Evolutionary conservation across 2,888 invertebrate genomes (phyloP).

Genomic region (Oasisia sp.): DNA sequence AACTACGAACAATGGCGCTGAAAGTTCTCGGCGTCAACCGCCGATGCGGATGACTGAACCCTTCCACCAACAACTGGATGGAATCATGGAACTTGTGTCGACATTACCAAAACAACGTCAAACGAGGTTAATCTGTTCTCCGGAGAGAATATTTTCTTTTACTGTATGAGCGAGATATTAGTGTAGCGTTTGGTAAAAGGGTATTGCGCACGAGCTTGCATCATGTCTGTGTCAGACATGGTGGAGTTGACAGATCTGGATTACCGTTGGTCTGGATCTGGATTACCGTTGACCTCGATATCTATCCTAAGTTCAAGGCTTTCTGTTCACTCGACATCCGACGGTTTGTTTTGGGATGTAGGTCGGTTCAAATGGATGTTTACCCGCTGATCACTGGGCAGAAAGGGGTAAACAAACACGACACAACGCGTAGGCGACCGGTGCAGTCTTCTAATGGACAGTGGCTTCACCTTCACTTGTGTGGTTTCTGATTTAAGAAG

Average conservation of each 20-base stretch:
- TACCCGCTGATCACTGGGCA: not conserved
- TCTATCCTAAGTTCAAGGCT: no score
- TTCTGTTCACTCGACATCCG: no score
- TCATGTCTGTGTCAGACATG: no score
- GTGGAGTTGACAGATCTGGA: no score
- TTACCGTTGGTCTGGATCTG: no score
- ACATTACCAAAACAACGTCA: not conserved
- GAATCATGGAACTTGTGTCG: not conserved
- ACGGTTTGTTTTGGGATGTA: no score
- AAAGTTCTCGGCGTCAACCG: not conserved
- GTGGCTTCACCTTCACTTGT: not conserved
- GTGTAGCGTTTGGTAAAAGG: no score
- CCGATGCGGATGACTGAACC: not conserved
- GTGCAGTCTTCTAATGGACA: not conserved
- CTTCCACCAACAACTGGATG: not conserved
- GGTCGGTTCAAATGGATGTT: not conserved
- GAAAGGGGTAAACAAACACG: not conserved
- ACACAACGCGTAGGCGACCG: not conserved
- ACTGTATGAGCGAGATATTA: not conserved
- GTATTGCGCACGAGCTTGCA: no score
- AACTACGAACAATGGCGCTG: not conserved
- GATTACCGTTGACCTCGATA: no score
- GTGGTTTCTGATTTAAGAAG: not conserved
- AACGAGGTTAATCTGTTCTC: not conserved
- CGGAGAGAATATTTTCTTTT: not conserved